These are phyloP conservation scores for Trichogramma pretiosum DNA, from an alignment of 1,140 invertebrate genomes.

Conservation along the genomic window DNA sequence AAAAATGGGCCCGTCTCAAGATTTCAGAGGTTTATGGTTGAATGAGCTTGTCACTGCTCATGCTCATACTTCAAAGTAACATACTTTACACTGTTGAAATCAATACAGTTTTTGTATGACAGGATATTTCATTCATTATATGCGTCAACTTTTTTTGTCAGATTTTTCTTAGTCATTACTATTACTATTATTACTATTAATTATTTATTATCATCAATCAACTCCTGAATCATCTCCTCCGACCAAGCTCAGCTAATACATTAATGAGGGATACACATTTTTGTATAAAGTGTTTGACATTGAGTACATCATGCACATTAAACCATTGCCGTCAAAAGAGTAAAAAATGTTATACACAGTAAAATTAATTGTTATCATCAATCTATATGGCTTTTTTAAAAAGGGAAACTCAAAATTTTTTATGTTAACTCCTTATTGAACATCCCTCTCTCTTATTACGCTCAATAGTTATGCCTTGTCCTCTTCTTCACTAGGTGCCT, in stretches of 20 bases:
- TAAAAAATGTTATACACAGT: conserved; percentile 43
- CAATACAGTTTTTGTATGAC: no score
- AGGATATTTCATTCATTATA: no score
- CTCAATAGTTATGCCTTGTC: conserved; percentile 15
- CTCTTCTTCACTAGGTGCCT: conserved; percentile 15
- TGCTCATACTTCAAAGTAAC: no score
- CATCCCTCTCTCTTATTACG: no score
- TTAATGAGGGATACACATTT: conserved; percentile 41
- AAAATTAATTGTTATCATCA: conserved; percentile 36
- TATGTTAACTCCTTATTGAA: no score
- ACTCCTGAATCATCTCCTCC: conserved; percentile 38
- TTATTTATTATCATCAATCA: no score
- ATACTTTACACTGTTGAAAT: no score
- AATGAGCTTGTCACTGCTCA: no score
- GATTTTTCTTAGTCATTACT: no score
- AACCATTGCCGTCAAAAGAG: conserved; percentile 33
- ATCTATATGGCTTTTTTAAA: conserved; percentile 24
- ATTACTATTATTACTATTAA: background rate
- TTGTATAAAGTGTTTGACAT: conserved; percentile 43
- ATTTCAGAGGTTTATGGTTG: no score
- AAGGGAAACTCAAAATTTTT: conserved; percentile 16
- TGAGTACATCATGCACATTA: conserved; percentile 42
- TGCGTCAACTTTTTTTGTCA: no score
- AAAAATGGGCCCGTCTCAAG: no score
- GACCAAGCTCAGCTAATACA: conserved; percentile 36